Evolutionary conservation across 2,888 invertebrate genomes (phyloP), one percentile per base, ranked within the genome.

Genomic region (Miltochrista miniata): DNA sequence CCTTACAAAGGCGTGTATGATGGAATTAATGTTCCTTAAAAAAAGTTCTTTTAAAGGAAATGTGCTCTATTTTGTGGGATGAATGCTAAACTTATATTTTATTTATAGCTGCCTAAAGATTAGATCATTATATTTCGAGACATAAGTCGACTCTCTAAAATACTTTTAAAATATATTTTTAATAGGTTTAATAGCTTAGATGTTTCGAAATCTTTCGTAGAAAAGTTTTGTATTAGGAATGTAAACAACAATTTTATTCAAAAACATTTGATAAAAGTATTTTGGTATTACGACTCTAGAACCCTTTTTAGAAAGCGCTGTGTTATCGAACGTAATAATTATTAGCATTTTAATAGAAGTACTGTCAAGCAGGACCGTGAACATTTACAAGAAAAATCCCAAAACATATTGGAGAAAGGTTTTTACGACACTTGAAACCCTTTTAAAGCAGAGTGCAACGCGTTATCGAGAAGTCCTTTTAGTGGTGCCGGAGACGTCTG

Each of bases 1-100:
- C 72, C 77, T 74, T 73, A 82, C 81, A 81, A 79, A 78, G 64
- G 62, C 60, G 59, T 64, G 70, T 79, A 78, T 78, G 81, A 76
- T 64, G 70, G 81, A 74, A 84, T 85, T 84, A 84, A 84, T 79
- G 84, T 83, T 85, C 83, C 64, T 59, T 60, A 54, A 50, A 62
- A 72, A 73, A 67, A 24, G 18, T 24, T 24, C 18, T 2, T 24
- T 24, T 24, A 5, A 24, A 24, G 18, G 18, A 24, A 24, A 4
- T 24, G 5, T 24, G 18, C 18, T 24, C 18, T 24, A 24, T 24
- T 24, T 24, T 24, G 18, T 24, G 2, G 2, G 18, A 24, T 24
- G 5, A 24, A 24, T 24, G 18, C 18, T 24, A 5, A 24, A 5
- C 18, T 24, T 5, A 5, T 24, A 24, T 24, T 24, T 24, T 24